Conservation (phyloP, 2,888 invertebrate species). For the Agrotis clavis region DNA sequence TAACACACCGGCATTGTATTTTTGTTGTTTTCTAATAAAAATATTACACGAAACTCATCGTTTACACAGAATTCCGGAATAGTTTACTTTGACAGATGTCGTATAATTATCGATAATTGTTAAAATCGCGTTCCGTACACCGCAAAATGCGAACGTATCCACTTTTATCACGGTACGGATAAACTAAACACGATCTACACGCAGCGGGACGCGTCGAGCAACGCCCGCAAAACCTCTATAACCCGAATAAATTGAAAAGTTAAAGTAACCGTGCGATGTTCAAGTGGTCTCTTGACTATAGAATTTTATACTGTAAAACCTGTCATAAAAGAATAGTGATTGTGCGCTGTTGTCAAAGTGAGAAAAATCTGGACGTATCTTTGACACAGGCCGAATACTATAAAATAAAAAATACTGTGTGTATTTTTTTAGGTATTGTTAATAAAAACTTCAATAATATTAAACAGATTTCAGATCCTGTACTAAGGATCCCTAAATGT, state of each 20-base stretch:
- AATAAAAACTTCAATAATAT: background rate
- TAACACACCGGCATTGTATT: constrained; percentile 73
- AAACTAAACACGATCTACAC: constrained; percentile 76
- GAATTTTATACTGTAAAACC: constrained; percentile 55
- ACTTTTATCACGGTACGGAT: constrained; percentile 80
- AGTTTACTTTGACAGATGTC: constrained; percentile 84
- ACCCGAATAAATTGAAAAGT: constrained; percentile 50
- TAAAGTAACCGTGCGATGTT: constrained; percentile 12
- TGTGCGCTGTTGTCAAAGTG: constrained; percentile 47
- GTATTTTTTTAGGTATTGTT: background rate
- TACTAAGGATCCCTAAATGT: background rate
- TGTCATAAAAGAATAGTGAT: constrained; percentile 59
- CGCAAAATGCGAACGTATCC: constrained; percentile 78
- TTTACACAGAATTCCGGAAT: constrained; percentile 75
- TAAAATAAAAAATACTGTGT: background rate
- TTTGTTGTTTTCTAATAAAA: constrained; percentile 67
- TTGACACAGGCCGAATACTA: constrained; percentile 6
- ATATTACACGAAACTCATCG: constrained; percentile 75
- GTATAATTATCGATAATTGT: constrained; percentile 74
- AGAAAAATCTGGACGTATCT: constrained; percentile 19
- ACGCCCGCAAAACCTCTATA: constrained; percentile 71
- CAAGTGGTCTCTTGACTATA: constrained; percentile 14
- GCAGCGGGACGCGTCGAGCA: constrained; percentile 70
- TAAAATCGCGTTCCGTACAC: constrained; percentile 77
- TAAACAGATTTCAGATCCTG: background rate